Evolutionary conservation across 2,888 invertebrate genomes (phyloP).

Genomic region (Parnassius apollo): DNA sequence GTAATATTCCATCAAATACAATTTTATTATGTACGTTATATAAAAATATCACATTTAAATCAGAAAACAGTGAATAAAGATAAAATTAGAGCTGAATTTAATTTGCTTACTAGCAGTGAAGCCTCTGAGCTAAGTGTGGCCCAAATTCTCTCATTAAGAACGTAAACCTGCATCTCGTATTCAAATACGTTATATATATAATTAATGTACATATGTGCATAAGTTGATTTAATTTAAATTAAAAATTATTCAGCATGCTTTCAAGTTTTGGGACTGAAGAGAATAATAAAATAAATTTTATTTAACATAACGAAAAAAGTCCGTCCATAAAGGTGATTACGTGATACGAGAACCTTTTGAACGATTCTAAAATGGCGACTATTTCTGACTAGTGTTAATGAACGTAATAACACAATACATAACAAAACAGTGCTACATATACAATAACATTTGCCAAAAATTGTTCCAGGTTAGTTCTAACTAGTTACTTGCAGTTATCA

Average conservation of each 20-base stretch:
- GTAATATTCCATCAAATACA: too few relatives aligned
- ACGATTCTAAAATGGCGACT: too few relatives aligned
- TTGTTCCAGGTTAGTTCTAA: too few relatives aligned
- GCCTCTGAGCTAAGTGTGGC: conserved; percentile 24
- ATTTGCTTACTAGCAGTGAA: conserved; percentile 23
- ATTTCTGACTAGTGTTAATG: too few relatives aligned
- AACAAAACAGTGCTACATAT: too few relatives aligned
- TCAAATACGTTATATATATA: too few relatives aligned
- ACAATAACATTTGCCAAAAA: too few relatives aligned
- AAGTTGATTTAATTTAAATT: conserved; percentile 17
- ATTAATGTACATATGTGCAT: conserved; percentile 4
- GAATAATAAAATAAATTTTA: not conserved
- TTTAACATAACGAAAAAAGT: too few relatives aligned
- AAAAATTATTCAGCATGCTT: conserved; percentile 1
- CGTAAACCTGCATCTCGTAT: conserved; percentile 24
- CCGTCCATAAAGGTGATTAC: too few relatives aligned
- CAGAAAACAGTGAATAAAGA: conserved; percentile 16
- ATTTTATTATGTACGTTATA: not conserved
- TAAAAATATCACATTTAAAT: conserved; percentile 19
- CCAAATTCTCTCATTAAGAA: conserved; percentile 28
- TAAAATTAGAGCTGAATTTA: conserved; percentile 19
- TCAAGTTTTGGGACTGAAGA: not conserved
- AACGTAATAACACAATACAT: too few relatives aligned
- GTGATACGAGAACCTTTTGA: too few relatives aligned
- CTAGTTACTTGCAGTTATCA: too few relatives aligned